Base-by-base conservation (phyloP, 1,140 invertebrate species). In the Nilaparvata lugens region DNA sequence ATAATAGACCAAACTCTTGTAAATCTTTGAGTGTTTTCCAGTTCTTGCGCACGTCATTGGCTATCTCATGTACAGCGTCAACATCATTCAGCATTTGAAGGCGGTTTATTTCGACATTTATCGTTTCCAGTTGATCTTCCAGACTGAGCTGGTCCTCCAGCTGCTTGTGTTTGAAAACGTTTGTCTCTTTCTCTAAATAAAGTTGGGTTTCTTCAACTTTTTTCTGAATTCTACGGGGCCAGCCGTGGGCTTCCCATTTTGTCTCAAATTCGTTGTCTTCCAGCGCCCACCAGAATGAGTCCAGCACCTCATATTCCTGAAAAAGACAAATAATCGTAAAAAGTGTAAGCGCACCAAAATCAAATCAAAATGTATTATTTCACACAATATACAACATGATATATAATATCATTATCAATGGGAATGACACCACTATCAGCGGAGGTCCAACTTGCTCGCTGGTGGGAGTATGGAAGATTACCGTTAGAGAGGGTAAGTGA, bases 81-180 rank as follows among this genome's bases (percentile, higher is more conserved):
- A 35, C 9, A 11, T 80, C 77, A 14, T 70, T 76, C 57, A 80
- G 76, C 38, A 77, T 64, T 0, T 77, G 74, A 14, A 85, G 72
- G 14, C 73, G 74, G 42, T 76, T 74, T 40, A 84, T 81, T 64
- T 79, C 77, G 4, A 74, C 72, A 0, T 78, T 78, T 45, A 83
- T 76, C 54, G 70, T 70, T 55, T 85, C 81, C 23, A 89, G 82
- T 64, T 76, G 80, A 52, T 89, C 86, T 43, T 76, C 76, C 35
- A 89, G 72, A 18, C 75, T 76, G 43, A 79, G 76, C 67, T 88
- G 84, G 65, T 91, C 86, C 40, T 80, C 76, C 11, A 81, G 59
- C 69, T 90, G 87, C 5, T 86, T 71, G 68, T 87, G 88, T 63
- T 78, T 77, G 70, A 88, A 89, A 64, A 81, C 81, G 56, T 89